Base-by-base conservation (phyloP, 1,140 invertebrate genomes). In the Pemphigus obesinymphae region DNA sequence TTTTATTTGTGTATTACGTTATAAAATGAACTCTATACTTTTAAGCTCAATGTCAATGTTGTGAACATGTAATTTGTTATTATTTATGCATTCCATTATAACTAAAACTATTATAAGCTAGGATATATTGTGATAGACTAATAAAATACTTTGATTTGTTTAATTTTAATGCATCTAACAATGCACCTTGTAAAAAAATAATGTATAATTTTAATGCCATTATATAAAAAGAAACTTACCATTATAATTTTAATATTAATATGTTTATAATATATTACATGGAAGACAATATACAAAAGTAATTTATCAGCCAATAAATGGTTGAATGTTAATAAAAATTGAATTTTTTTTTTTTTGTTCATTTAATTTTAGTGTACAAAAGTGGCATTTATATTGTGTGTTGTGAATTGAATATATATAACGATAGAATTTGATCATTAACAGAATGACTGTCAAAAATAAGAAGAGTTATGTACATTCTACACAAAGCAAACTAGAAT, bases 21-120 rank as follows among this genome's bases (percentile, higher is more conserved):
- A 26, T 73, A 31, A 31, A 50, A 50, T 50, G 26, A 50, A 73
- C 26, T 50, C 45, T 48, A 50, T 50, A 73, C 26, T 48, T 73
- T 7, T 73, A 48, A 73, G 70, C 70, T 73, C 70, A 73, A 73
- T 50, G 43, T n/a, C 70, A 73, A 73, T 73, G 17, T 73, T 48
- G 15, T 73, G 17, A 29, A 50, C 29, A 73, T 50, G 26, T 73
- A 20, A 31, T 31, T 73, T 48, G 43, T 73, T 73, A 45, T 43
- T 70, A 73, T 70, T 26, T 45, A 70, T 70, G 45, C 68, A 70
- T 70, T 70, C 68, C 70, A 50, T 31, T 73, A 50, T 63, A 29
- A 29, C n/a, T n/a, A n/a, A n/a, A n/a, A n/a, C n/a, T 63, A 63
- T 63, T 63, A 34, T 34, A 61, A 29, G 34, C 2, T 34, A 73